phyloP scores from a whole-genome alignment of 2,113 vertebrate genomes.

The Callorhinus ursinus region DNA sequence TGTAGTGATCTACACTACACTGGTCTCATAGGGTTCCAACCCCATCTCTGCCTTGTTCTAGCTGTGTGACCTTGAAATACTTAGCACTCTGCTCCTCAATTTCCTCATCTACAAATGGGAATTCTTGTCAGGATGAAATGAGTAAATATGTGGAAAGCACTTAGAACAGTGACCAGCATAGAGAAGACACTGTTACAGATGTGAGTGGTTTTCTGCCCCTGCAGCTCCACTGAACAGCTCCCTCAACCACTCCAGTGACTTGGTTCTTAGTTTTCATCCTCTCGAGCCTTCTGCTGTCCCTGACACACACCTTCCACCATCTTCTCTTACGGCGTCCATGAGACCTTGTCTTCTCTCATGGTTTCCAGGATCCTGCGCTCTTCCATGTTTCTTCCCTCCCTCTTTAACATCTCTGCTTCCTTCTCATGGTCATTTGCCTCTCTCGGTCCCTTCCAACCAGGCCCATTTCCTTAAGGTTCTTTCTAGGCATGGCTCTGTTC shows the following conservation, averaged over 20 bases:
- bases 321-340: not conserved
- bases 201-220: not conserved
- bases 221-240: not conserved
- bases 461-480: not conserved
- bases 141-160: not conserved
- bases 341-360: not conserved
- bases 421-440: no score
- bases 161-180: not conserved
- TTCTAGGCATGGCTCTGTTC: not conserved
- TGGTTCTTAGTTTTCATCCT: not conserved
- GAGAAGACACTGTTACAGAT: not conserved
- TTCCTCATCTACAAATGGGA: not conserved
- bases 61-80: not conserved
- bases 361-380: rapidly evolving
- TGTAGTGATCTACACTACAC: not conserved
- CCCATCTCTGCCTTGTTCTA: not conserved
- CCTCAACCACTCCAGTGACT: not conserved
- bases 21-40: not conserved
- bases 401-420: not conserved
- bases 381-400: not conserved
- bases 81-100: not conserved
- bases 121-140: not conserved
- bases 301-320: not conserved
- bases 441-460: not conserved
- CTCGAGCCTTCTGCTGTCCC: not conserved